Base-by-base conservation (phyloP, 2,797 vertebrate genomes). In the Acrossocheilus wenchowensis region DNA sequence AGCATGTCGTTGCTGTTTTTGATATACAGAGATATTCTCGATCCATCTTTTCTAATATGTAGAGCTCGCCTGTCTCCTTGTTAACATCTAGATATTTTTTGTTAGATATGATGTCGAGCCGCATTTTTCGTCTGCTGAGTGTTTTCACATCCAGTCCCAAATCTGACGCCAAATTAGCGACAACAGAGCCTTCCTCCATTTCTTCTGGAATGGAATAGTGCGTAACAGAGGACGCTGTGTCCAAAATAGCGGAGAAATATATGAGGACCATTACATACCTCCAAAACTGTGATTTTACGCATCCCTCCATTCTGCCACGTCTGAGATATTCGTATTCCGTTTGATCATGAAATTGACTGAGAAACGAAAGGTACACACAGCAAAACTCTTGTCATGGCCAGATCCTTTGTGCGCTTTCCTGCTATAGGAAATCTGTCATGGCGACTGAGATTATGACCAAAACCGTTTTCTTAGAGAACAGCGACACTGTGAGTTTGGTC, bases 141-240 rank as follows among this genome's bases (percentile, higher is more conserved):
- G 93, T 92, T 73, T 83, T 91, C 2, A 85, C n/a, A 19, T 90
- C 88, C 0, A 96, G 88, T 4, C 90, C 89, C 73, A 96, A 87
- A 86, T 96, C 95, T 4, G 90, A 87, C 0, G 94, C 93, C 43
- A 96, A 84, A 82, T 93, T 95, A 2, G 93, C 94, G 6, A 96
- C 92, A 19, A 95, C 85, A 0, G 91, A 92, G 10, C 93, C 93
- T 80, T 87, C 90, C 68, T 94, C 92, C 91, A 93, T 90, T 85
- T 96, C 95, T 26, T 96, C 95, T 0, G 90, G 64, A 2, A 93
- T 89, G 10, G 94, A 93, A 86, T 95, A 94, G 5, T 90, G 93
- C 43, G 89, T 90, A 41, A 90, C 85, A 36, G 90, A 77, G 11
- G 75, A 88, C 0, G 48, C 86, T 0, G 54, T 12, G 23, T 68